Evolutionary conservation across 2,113 vertebrate species (phyloP).

Genomic region (Pseudorhombus dupliciocellatus): DNA sequence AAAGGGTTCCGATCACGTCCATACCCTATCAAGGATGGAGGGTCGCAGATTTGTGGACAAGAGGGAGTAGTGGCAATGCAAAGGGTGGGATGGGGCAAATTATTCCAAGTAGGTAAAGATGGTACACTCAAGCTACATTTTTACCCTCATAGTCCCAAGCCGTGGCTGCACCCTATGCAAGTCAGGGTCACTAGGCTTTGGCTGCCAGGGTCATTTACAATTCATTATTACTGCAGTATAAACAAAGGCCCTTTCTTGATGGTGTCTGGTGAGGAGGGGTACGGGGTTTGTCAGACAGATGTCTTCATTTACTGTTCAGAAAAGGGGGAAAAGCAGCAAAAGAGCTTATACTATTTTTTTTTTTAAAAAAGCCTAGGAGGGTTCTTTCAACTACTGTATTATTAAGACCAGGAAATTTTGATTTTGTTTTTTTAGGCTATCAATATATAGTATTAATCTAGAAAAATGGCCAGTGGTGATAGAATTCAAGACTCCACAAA

Average conservation of each 20-base stretch:
- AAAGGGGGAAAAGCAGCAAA: neutral
- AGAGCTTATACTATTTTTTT: too few relatives aligned
- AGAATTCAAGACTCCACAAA: too few relatives aligned
- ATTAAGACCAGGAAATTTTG: too few relatives aligned
- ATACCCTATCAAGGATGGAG: too few relatives aligned
- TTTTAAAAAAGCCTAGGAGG: neutral
- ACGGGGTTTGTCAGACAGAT: neutral
- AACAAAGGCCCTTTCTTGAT: slow-evolving; percentile 28
- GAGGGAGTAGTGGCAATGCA: too few relatives aligned
- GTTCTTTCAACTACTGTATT: neutral
- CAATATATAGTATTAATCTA: neutral
- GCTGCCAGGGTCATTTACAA: slow-evolving; percentile 34
- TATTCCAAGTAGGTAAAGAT: slow-evolving; percentile 7
- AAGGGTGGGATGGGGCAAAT: neutral
- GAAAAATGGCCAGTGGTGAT: neutral
- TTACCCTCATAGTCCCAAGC: slow-evolving; percentile 82
- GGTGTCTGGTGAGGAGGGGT: neutral
- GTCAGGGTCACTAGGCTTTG: slow-evolving; percentile 43
- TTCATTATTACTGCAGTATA: slow-evolving; percentile 37
- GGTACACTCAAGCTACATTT: slow-evolving; percentile 65
- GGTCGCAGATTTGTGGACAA: too few relatives aligned
- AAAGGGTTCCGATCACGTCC: too few relatives aligned
- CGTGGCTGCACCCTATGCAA: slow-evolving; percentile 28
- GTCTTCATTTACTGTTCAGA: slow-evolving; percentile 11
- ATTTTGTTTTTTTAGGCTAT: neutral